Evolutionary conservation across 2,797 vertebrate species (phyloP), one percentile per base, ranked within the genome.

Genomic region (Coccyzus lansbergi): DNA sequence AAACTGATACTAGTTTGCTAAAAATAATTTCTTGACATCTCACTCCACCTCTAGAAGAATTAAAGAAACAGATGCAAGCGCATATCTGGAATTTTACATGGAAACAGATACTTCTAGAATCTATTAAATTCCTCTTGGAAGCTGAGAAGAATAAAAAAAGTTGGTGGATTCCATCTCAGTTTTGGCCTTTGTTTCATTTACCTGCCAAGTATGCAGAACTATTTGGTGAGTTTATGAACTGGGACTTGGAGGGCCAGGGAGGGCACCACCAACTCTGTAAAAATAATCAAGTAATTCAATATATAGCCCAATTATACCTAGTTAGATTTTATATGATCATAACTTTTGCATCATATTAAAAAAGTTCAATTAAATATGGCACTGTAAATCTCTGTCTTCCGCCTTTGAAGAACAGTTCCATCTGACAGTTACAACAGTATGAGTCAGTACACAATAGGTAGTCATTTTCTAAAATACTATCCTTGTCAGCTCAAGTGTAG

Each of bases 401-500:
- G 63, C 31, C 38, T 46, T 77, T 68, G 36, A 71, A 40, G 28
- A 85, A 72, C 31, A 83, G 60, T 83, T 93, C 65, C 63, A 84
- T 33, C 78, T 80, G 75, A 53, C 31, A 88, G 81, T 46, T 93
- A 79, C 69, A 82, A 69, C 38, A 49, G 38, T 92, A 72, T 29
- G 67, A 88, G 82, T 56, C 14, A 7, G 58, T 60, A 38, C 55
- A 42, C 20, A 52, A 12, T 22, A 70, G 88, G n/a, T 63, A 85
- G 53, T 80, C 63, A 46, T 9, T 56, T 84, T 92, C 48, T 70
- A 46, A 93, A 86, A 95, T 65, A 48, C 34, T 46, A 46, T 34
- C 96, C 92, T 78, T 60, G 64, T 68, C 63, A 93, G 74, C 44
- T 86, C 67, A 93, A 29, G 79, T 26, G 81, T 22, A 94, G 31